Evolutionary conservation across 1,140 invertebrate genomes (phyloP), one percentile per base, ranked within the genome.

Genomic region (Palaemon carinicauda): DNA sequence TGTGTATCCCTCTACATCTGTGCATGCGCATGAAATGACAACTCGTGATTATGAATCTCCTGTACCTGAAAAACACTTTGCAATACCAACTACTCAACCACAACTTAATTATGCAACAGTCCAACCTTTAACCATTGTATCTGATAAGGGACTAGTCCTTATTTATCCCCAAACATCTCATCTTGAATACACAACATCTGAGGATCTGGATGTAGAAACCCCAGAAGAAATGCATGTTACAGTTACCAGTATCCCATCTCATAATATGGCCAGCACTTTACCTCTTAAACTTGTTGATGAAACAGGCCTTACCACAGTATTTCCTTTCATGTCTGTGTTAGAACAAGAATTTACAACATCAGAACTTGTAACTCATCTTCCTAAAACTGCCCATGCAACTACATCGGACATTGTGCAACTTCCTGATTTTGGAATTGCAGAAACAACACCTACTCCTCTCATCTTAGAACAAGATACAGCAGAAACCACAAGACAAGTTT

Each of bases 281-380:
- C 80, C 80, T 19, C 33, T 82, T 53, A 82, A 60, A 31, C 27
- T 82, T 31, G 69, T 82, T 17, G 73, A 65, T 21, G 80, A 82
- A 52, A 54, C 52, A 31, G 80, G 80, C 53, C 69, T 82, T n/a
- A 74, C 50, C 27, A 74, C 31, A 21, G 31, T 73, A 17, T 74
- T 50, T 29, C 80, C 80, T 29, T 24, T 50, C 52, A 41, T 52
- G 9, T 54, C 75, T 21, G 51, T 52, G 41, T 27, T 5, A 52
- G 75, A 54, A 52, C 41, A n/a, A 51, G 10, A 21, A 27, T 53
- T 52, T 53, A 52, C 21, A 52, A 27, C 75, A 51, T 27, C 33
- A 27, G 50, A 79, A 27, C 17, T 79, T 17, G 21, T 50, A 19
- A 27, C 29, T 27, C 21, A 17, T 27, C 79, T 31, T 78, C 50